phyloP scores from a whole-genome alignment of 2,113 vertebrate genomes.

The Microtus oregoni region DNA sequence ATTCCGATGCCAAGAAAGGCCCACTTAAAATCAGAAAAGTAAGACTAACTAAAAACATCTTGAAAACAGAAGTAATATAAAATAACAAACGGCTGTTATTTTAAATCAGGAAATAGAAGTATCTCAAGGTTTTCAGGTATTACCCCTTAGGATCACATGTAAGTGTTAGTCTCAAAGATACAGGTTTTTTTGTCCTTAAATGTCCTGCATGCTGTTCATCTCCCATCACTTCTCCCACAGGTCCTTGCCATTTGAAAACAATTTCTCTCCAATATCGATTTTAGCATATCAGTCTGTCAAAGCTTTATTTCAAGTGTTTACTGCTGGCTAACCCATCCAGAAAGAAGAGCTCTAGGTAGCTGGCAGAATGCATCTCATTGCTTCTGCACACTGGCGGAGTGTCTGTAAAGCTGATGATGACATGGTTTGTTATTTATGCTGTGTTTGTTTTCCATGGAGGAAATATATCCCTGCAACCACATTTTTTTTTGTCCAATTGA shows the following conservation, averaged over 20 bases:
- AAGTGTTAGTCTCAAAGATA: neutral
- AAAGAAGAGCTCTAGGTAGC: neutral
- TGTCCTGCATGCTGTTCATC: neutral
- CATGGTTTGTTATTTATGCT: neutral
- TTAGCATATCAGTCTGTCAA: neutral
- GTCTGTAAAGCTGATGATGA: neutral
- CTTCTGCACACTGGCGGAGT: neutral
- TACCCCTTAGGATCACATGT: constrained; percentile 13
- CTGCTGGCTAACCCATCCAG: neutral
- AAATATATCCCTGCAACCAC: neutral
- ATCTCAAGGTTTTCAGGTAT: neutral
- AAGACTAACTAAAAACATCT: neutral
- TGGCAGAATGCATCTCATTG: neutral
- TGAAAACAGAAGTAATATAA: neutral
- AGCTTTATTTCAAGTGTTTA: neutral
- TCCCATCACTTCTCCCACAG: neutral
- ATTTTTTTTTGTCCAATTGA: neutral
- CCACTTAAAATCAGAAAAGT: neutral
- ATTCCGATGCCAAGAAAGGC: neutral
- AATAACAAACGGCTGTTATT: constrained; percentile 44
- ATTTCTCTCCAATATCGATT: neutral
- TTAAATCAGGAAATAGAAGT: neutral
- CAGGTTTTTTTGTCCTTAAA: neutral
- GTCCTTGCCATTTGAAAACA: neutral
- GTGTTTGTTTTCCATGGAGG: neutral